Evolutionary conservation across 2,888 invertebrate species (phyloP).

Genomic region (Oasisia sp.): DNA sequence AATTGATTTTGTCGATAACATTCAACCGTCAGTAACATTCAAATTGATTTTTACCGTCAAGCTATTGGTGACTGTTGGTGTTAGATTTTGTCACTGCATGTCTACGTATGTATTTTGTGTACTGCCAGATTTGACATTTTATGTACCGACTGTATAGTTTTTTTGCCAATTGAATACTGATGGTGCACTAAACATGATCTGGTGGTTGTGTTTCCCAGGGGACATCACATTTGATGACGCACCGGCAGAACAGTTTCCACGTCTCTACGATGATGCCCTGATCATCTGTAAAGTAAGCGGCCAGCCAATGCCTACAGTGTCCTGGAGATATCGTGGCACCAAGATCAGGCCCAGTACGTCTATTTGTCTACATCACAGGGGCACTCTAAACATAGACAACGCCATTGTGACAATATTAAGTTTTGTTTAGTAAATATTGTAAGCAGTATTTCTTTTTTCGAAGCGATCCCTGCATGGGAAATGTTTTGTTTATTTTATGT

Average conservation of each 20-base stretch:
- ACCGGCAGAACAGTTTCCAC: conserved; percentile 41
- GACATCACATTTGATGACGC: conserved; percentile 45
- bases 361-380: not conserved
- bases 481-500: not conserved
- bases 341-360: conserved; percentile 34
- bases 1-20: too few species aligned
- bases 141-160: too few species aligned
- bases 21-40: too few species aligned
- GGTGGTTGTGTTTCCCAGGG: conserved; percentile 36
- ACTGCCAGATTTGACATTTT: too few species aligned
- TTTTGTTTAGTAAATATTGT: not conserved
- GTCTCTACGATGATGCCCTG: conserved; percentile 38
- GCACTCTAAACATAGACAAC: not conserved
- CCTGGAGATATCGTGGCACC: conserved; percentile 40
- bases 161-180: too few species aligned
- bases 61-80: not conserved
- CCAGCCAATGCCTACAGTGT: conserved; percentile 41
- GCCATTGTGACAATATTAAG: not conserved
- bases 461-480: not conserved
- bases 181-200: not conserved
- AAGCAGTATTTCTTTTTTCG: not conserved
- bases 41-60: too few species aligned
- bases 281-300: conserved; percentile 44
- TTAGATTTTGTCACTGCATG: not conserved
- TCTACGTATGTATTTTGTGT: not conserved